These are phyloP conservation scores for Gryllus bimaculatus DNA, from an alignment of 1,140 invertebrate genomes.

Conservation along the genomic window DNA sequence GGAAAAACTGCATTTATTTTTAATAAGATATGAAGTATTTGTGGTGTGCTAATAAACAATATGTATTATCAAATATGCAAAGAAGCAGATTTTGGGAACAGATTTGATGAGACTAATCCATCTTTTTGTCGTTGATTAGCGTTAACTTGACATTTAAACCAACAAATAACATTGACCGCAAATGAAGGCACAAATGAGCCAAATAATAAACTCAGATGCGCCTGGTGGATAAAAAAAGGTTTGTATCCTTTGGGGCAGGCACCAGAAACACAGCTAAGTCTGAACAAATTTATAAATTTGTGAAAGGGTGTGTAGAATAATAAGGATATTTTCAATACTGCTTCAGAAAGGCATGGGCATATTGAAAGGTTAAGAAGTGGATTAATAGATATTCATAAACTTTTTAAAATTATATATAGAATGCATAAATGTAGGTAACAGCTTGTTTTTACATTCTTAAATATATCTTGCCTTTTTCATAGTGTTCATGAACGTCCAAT, in stretches of 20 bases:
- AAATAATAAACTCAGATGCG: constrained; percentile 61
- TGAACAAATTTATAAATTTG: constrained; percentile 22
- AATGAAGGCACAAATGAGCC: constrained; percentile 52
- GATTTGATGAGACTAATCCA: too few species aligned
- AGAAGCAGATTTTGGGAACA: too few species aligned
- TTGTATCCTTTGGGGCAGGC: constrained; percentile 62
- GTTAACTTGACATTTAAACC: constrained; percentile 47
- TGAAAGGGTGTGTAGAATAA: neutral
- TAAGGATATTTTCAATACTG: neutral
- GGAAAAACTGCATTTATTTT: neutral
- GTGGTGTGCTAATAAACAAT: neutral
- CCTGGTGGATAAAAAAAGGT: constrained; percentile 58
- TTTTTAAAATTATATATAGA: neutral
- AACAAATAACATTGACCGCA: constrained; percentile 73
- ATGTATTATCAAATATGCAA: neutral
- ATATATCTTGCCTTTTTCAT: constrained; percentile 50
- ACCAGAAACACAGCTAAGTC: constrained; percentile 68
- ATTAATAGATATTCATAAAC: neutral
- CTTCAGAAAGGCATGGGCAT: neutral
- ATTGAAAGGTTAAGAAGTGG: too few species aligned
- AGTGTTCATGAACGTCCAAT: too few species aligned
- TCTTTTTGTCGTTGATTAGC: too few species aligned
- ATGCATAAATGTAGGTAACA: constrained; percentile 53
- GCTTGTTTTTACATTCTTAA: constrained; percentile 62
- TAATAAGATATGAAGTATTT: neutral